Evolutionary conservation across 2,888 invertebrate genomes (phyloP), one percentile per base, ranked within the genome.

Genomic region (Vanessa cardui): DNA sequence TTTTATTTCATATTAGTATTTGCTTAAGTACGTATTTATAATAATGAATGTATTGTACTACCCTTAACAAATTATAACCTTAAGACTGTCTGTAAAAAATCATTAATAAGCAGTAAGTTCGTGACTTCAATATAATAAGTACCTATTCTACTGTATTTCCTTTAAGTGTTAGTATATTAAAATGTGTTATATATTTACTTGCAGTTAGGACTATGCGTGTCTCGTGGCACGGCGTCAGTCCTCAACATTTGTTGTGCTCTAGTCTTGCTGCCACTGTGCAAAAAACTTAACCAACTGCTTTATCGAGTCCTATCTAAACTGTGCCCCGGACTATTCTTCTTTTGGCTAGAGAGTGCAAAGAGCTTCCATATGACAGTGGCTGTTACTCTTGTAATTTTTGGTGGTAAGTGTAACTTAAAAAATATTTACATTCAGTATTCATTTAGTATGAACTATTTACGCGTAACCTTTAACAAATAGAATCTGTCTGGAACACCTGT

Each of bases 341-440:
- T 87, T 71, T 93, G 93, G 92, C 73, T 94, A 71, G 92, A 93
- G 78, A 88, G 83, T 68, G 89, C 93, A 52, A 94, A 94, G 80
- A 89, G 89, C 66, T 91, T 93, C 70, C 94, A 94, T 72, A 91
- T 94, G 86, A 89, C 90, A 50, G 90, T 93, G 58, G 94, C 93
- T 16, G 78, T 87, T 52, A 93, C 93, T 5, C 82, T 94, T 5
- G 79, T 93, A 46, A 46, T 89, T 20, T 92, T 92, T 81, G 89
- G 93, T 74, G 91, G 94, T 94, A 77, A 85, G 89, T 84, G 54
- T 31, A 12, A 39, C 15, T 44, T 1, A 8, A 8, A 39, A 9
- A 39, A 39, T 39, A 12, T 39, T 39, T 12, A 39, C 12, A 39
- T 39, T 39, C 1, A 12, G 39, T 12, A 12, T 39, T 39, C 4